Evolutionary conservation across 2,888 invertebrate genomes (phyloP).

Genomic region (Rotaria socialis): DNA sequence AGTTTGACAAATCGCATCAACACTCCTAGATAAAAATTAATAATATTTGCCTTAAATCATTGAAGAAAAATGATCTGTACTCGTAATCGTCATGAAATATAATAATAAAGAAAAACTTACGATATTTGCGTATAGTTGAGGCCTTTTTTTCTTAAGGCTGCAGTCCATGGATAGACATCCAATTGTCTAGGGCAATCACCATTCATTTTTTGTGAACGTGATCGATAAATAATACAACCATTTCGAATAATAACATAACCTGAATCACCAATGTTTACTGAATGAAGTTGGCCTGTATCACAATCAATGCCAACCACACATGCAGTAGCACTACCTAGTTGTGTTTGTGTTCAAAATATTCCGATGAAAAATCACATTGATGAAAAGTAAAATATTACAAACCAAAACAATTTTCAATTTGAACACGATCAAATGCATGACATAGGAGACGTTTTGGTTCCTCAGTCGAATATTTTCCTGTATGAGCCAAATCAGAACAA

Average conservation of each 20-base stretch:
- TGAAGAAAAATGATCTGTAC: too few species aligned
- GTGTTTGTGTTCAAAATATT: not conserved
- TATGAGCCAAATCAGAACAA: slow-evolving; percentile 35
- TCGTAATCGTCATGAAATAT: not conserved
- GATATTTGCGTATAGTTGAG: slow-evolving; percentile 40
- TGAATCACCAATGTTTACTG: slow-evolving; percentile 45
- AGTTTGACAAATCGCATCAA: slow-evolving; percentile 31
- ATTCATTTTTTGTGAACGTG: slow-evolving; percentile 40
- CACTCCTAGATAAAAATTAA: not conserved
- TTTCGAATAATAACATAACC: slow-evolving; percentile 42
- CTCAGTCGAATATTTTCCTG: not conserved
- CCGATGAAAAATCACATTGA: not conserved
- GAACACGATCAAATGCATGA: slow-evolving; percentile 40
- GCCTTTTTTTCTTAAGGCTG: slow-evolving; percentile 35
- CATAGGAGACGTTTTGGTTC: slow-evolving; percentile 41
- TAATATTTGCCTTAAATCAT: too few species aligned
- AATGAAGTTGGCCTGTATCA: slow-evolving; percentile 24
- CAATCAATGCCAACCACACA: slow-evolving; percentile 40
- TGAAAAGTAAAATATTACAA: not conserved
- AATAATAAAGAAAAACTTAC: not conserved
- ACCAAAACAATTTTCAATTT: slow-evolving; percentile 42
- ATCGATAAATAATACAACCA: slow-evolving; percentile 37
- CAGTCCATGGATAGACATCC: slow-evolving; percentile 46
- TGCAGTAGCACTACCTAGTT: slow-evolving; percentile 45
- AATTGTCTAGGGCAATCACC: slow-evolving; percentile 44